A percentile compares a stretch with the other conserved stretches of the same genome.
These are phyloP conservation scores for Schlechtendalia chinensis DNA, from an alignment of 1,140 invertebrate genomes.

Conservation along the genomic window DNA sequence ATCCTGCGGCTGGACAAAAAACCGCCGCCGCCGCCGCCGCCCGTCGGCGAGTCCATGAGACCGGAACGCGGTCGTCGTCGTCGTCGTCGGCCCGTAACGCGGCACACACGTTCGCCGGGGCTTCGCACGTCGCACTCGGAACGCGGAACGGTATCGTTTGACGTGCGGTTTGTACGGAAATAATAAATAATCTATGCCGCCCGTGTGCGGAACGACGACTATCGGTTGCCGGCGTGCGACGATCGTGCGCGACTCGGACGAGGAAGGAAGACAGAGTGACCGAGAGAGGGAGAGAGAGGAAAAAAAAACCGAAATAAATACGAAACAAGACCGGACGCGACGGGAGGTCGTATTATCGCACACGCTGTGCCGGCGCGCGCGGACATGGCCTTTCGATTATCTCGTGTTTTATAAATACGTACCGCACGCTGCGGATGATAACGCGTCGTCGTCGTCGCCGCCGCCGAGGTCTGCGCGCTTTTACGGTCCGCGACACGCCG, in stretches of 20 bases:
- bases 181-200: too few species aligned
- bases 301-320: not conserved
- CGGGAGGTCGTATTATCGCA: constrained; percentile 44
- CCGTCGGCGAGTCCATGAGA: constrained; percentile 1
- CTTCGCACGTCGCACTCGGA: not conserved
- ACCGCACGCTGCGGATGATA: constrained; percentile 49
- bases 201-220: too few species aligned
- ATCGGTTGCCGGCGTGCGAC: not conserved
- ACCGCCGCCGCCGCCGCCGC: not conserved
- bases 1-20: constrained; percentile 32
- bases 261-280: too few species aligned
- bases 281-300: not conserved
- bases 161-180: not conserved
- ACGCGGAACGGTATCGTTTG: not conserved
- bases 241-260: not conserved
- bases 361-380: constrained; percentile 36
- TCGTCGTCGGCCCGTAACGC: too few species aligned
- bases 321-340: not conserved
- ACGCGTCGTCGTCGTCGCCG: constrained; percentile 11
- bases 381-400: constrained; percentile 49
- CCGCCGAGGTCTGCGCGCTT: too few species aligned
- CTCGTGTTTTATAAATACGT: not conserved
- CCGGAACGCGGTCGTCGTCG: not conserved
- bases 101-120: not conserved
- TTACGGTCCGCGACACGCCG: not conserved